Evolutionary conservation across 2,113 vertebrate species (phyloP), one percentile per base, ranked within the genome.

Genomic region (Octodon degus): DNA sequence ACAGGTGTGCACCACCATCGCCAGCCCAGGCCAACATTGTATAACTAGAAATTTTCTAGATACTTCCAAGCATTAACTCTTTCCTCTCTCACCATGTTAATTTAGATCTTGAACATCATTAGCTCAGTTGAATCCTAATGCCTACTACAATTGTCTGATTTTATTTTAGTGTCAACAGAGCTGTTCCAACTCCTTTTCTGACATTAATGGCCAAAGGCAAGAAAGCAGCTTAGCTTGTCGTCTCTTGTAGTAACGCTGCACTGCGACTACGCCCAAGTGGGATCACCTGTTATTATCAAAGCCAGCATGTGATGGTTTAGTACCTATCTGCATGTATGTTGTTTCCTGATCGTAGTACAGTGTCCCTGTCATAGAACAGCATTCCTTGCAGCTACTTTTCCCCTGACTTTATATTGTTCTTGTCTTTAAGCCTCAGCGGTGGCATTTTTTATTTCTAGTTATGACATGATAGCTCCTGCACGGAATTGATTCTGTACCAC

Each of bases 21-120:
- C 32, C 32, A 68, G 67, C 27, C 55, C 30, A 63, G 58, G 22
- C 24, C 16, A 53, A 89, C 5, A 70, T 89, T 86, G 86, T 70
- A 62, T 77, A 89, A 7, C 30, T 93, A 82, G 30, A 82, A 96
- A 55, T 43, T 34, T 76, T 96, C 25, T 86, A 60, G 32, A 55
- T 63, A 60, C 1, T 86, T 86, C 53, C 72, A 63, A 43, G 14
- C 20, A 60, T 77, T 70, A 60, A 37, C 63, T 81, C 94, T 93
- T 86, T 19, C 19, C 43, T 16, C 10, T 37, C 6, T 58, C 55
- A 89, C 81, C 94, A 14, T 40, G 4, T 91, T 86, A 83, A 68
- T 27, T 83, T 86, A 89, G 24, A 30, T 47, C 7, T 76, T 89
- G 50, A 53, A 90, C 37, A 22, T 85, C n/a, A 83, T 90, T 90